Percentiles rank a stretch among this genome's conserved stretches.
Conservation (phyloP, 2,113 vertebrate species). For the Limanda limanda region DNA sequence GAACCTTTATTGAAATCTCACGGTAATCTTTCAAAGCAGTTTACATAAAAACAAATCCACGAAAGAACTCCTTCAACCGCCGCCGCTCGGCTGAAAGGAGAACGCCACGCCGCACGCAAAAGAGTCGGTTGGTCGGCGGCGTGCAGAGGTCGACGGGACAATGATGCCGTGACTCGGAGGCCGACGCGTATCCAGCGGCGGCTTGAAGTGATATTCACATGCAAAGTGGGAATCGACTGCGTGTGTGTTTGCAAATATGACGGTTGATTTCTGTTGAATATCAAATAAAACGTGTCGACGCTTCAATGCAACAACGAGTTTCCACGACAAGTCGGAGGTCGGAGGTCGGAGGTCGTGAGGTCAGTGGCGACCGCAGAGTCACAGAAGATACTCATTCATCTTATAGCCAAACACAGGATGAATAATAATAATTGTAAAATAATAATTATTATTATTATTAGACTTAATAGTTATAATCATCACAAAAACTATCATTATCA, state of each 20-base stretch:
- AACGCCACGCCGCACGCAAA: constrained; percentile 68
- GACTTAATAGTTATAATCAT: too few species aligned
- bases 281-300: not conserved
- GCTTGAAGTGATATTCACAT: constrained; percentile 62
- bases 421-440: too few species aligned
- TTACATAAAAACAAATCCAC: constrained; percentile 85
- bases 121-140: constrained; percentile 41
- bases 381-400: too few species aligned
- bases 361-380: too few species aligned
- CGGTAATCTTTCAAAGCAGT: constrained; percentile 65
- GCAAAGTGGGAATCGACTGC: constrained; percentile 42
- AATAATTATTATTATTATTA: too few species aligned
- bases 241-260: constrained; percentile 44
- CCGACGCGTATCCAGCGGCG: not conserved
- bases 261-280: constrained; percentile 37
- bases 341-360: not conserved
- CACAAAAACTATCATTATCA: too few species aligned
- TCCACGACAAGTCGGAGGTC: too few species aligned
- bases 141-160: constrained; percentile 32
- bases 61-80: constrained; percentile 46
- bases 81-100: constrained; percentile 56
- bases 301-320: not conserved
- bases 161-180: constrained; percentile 51
- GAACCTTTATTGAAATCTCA: constrained; percentile 77
- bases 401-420: too few species aligned